Evolutionary conservation across 2,113 vertebrate genomes (phyloP).

Genomic region (Meriones unguiculatus): DNA sequence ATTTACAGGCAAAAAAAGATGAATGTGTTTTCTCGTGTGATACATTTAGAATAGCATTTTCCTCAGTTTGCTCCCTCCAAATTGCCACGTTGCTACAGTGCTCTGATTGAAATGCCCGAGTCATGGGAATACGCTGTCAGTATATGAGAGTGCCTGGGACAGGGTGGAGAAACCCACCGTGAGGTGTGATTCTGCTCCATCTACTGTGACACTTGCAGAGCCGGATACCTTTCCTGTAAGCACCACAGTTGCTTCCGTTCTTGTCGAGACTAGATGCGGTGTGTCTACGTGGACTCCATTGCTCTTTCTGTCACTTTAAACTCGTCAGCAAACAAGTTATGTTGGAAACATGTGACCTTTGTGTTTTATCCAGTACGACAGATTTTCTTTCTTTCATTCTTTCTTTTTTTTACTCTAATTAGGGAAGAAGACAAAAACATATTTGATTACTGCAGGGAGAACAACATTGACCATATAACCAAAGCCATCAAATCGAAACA

Average conservation of each 20-base stretch:
- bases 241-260: slow-evolving; percentile 37
- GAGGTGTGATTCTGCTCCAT: neutral
- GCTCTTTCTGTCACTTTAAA: slow-evolving; percentile 43
- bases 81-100: neutral
- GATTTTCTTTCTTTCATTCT: slow-evolving; percentile 34
- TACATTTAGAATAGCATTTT: neutral
- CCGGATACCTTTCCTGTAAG: neutral
- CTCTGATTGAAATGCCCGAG: neutral
- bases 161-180: neutral
- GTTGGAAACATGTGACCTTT: slow-evolving; percentile 62
- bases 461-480: slow-evolving; percentile 95
- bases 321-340: slow-evolving; percentile 38
- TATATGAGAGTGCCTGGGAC: neutral
- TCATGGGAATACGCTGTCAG: neutral
- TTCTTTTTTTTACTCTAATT: slow-evolving; percentile 75
- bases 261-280: slow-evolving; percentile 40
- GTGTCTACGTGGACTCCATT: neutral
- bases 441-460: slow-evolving; percentile 99
- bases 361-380: slow-evolving; percentile 67
- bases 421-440: slow-evolving; percentile 99
- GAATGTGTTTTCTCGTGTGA: neutral
- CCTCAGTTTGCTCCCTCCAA: neutral
- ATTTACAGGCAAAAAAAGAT: neutral
- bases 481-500: slow-evolving; percentile 93
- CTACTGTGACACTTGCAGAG: neutral